Conservation (phyloP, 2,888 invertebrate genomes). For the Folsomia candida region DNA sequence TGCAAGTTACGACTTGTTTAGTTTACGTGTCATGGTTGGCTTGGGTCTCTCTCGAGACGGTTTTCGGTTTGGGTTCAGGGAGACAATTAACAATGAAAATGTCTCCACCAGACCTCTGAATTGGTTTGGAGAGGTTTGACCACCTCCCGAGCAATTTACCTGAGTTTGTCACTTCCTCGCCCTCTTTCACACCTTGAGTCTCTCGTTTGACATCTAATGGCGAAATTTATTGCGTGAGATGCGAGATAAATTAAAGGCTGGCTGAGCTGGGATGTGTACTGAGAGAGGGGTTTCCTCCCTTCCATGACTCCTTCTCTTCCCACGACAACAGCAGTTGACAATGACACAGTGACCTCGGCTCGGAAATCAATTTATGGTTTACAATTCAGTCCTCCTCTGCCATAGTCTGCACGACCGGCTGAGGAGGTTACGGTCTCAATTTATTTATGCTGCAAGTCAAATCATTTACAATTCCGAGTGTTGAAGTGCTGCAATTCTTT, state of each 20-base stretch:
- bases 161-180: constrained; percentile 14
- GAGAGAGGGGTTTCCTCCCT: neutral
- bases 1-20: neutral
- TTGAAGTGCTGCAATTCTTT: too few relatives aligned
- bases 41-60: neutral
- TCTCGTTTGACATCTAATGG: neutral
- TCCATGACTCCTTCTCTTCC: too few relatives aligned
- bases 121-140: constrained; percentile 10
- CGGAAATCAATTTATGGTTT: neutral
- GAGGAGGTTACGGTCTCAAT: too few relatives aligned
- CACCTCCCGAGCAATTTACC: constrained; percentile 20
- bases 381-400: neutral
- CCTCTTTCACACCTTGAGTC: constrained; percentile 9
- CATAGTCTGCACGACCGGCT: too few relatives aligned
- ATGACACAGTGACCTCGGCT: neutral
- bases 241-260: neutral
- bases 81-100: constrained; percentile 5
- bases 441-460: too few relatives aligned
- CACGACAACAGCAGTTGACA: too few relatives aligned
- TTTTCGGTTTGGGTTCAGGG: neutral
- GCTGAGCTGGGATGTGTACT: neutral
- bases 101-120: neutral
- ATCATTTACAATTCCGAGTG: too few relatives aligned
- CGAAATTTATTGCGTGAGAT: constrained; percentile 4
- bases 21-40: neutral